Evolutionary conservation across 2,113 vertebrate species (phyloP), one percentile per base, ranked within the genome.

Genomic region (Sorex fumeus): DNA sequence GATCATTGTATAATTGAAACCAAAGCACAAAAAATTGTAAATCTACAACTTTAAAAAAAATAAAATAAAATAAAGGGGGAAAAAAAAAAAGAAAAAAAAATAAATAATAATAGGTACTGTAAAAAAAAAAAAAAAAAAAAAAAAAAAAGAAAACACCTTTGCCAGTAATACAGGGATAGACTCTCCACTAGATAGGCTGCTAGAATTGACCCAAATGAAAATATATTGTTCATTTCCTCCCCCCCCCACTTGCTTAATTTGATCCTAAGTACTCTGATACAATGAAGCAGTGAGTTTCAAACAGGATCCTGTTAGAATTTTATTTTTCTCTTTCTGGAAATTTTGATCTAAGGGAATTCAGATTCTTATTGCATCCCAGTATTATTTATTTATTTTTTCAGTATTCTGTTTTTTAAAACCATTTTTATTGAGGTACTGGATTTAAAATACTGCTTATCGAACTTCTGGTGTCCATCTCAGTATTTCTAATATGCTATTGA

Each of bases 401-500:
- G 21, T 60, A 60, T 60, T 21, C 57, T 60, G 23, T 21, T 21
- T 19, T 60, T 21, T 60, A 19, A 60, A 60, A 60, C 21, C 18
- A 60, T 60, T 19, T 60, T 60, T 60, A 60, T 60, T 21, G 57
- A 60, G 57, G 57, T 23, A 60, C 18, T 23, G 18, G 57, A 66
- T 66, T 66, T 66, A 66, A 66, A 66, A 66, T 11, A 66, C 57
- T 60, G 57, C 19, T 60, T 8, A 66, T 66, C 28, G 30, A 11
- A 12, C 3, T 66, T 66, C 25, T 8, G 2, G 11, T 69, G 3
- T n/a, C 10, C 25, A 72, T 72, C 1, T 60, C 18, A 47, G 3
- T 89, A 64, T 93, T 95, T 91, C 60, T 69, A 75, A n/a, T 71
- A 13, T 71, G 28, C 75, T 30, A 75, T 13, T 53, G 7, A 88